Evolutionary conservation across 1,140 invertebrate species (phyloP).

Genomic region (Hyphantria cunea): DNA sequence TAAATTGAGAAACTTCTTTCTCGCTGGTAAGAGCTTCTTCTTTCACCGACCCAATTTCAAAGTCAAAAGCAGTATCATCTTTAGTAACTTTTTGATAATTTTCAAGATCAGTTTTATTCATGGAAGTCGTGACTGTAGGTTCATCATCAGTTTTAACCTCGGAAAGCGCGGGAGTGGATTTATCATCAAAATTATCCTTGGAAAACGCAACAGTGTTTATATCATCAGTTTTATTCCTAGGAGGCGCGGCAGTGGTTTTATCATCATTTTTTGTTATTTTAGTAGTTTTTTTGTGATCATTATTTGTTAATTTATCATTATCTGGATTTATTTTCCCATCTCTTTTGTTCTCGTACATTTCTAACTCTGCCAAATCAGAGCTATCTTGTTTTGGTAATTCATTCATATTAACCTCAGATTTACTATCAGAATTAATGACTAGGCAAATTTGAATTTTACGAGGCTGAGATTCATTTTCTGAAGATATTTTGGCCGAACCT

Average conservation of each 20-base stretch:
- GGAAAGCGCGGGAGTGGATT: not conserved
- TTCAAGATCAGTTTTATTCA: too few relatives aligned
- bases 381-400: conserved; percentile 18
- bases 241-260: not conserved
- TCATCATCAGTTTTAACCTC: not conserved
- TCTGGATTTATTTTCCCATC: not conserved
- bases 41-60: not conserved
- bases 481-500: conserved; percentile 25
- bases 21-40: too few relatives aligned
- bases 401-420: conserved; percentile 17
- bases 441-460: conserved; percentile 74
- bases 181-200: not conserved
- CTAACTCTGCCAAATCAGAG: conserved; percentile 54
- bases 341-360: conserved; percentile 43
- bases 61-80: not conserved
- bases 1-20: conserved; percentile 19
- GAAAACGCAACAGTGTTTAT: not conserved
- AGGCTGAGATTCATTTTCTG: conserved; percentile 43
- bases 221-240: not conserved
- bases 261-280: not conserved
- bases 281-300: not conserved
- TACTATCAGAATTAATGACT: conserved; percentile 64
- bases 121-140: not conserved
- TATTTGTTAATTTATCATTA: not conserved
- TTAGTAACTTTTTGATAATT: not conserved